Evolutionary conservation across 2,113 vertebrate species (phyloP), one percentile per base, ranked within the genome.

Genomic region (Dromaius novaehollandiae): DNA sequence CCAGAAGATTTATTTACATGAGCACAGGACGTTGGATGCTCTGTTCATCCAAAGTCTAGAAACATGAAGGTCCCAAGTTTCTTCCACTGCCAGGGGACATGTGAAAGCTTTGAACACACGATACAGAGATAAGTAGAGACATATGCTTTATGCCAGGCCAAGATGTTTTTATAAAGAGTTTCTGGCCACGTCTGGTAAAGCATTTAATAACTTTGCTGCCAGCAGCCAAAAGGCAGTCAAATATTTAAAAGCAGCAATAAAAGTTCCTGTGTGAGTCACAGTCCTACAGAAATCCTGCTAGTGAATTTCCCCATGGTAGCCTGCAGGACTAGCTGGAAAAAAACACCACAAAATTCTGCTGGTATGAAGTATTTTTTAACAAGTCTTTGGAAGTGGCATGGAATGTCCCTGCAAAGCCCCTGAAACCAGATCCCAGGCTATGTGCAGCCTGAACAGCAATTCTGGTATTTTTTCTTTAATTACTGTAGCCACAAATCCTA

Each of bases 141-240:
- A 92, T 63, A 89, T 86, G 71, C 68, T 74, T 91, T 66, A 77
- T 77, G 73, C 92, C 78, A 89, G 68, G 70, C 75, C 95, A 92
- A 50, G 63, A 86, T 65, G 74, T 74, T 89, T 94, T 91, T 55
- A 88, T 95, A 89, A 92, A 91, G 81, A 87, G 36, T 89, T 95
- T 94, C 89, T 96, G 93, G 95, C 82, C 87, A 74, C 1, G 68
- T 88, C 97, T 97, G 96, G 92, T 95, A 94, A 94, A 96, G 96
- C 79, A 82, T 85, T 95, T 88, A 97, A 97, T 86, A 76, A 64
- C 88, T 94, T 92, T 44, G 64, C 93, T 93, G 94, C 88, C 77
- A 93, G 89, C 75, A 81, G 77, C 74, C 86, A 89, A 66, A 74
- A 96, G 75, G 69, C 93, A 94, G 94, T 96, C 92, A 93, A 96